Conservation (phyloP, 2,113 vertebrate species). For the Albula glossodonta region DNA sequence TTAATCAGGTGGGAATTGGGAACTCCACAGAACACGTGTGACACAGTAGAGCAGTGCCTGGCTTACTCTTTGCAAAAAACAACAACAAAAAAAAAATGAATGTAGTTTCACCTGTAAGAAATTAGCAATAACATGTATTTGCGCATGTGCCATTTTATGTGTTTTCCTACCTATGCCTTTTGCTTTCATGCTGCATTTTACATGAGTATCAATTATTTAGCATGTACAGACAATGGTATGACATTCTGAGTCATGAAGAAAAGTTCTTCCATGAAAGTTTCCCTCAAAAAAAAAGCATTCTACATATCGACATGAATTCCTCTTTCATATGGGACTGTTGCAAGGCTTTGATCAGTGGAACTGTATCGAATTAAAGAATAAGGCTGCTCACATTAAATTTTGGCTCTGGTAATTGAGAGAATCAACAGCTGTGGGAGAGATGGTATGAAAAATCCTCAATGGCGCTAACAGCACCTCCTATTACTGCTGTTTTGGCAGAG, state of each 20-base stretch:
- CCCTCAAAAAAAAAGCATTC: not conserved
- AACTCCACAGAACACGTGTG: constrained; percentile 50
- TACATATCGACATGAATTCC: not conserved
- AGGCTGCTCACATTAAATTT: not conserved
- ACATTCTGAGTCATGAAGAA: not conserved
- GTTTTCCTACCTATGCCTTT: not conserved
- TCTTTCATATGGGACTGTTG: not conserved
- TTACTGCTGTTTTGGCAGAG: not conserved
- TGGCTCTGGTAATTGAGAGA: not conserved
- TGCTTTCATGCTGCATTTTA: constrained; percentile 28
- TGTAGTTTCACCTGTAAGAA: not conserved
- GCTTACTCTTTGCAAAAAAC: not conserved
- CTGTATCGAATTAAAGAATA: not conserved
- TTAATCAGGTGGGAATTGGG: constrained; percentile 26
- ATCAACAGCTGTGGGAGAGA: not conserved
- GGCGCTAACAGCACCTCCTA: not conserved
- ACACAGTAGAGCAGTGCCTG: constrained; percentile 8
- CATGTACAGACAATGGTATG: not conserved
- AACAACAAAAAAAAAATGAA: not conserved
- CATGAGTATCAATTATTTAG: not conserved
- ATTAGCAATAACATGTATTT: not conserved
- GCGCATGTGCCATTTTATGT: constrained; percentile 10
- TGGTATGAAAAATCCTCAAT: not conserved
- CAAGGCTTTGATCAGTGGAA: not conserved
- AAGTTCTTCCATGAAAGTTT: not conserved